A percentile compares a stretch with the other conserved stretches of the same genome.
These are phyloP conservation scores for Lateolabrax maculatus DNA, from an alignment of 2,797 vertebrate species.

Conservation along the genomic window DNA sequence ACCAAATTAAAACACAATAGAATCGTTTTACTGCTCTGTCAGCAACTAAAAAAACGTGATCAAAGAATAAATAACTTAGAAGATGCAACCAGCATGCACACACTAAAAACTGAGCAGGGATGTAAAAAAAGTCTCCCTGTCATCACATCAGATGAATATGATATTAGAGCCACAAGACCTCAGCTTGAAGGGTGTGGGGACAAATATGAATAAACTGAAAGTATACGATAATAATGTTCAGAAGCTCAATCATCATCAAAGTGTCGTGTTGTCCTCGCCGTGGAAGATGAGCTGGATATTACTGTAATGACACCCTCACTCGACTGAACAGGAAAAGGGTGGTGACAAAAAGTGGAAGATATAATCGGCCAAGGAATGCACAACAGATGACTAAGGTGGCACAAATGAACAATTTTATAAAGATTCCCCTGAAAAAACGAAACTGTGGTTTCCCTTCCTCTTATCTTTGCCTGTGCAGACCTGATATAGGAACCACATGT, in stretches of 20 bases:
- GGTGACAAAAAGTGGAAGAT: constrained; percentile 26
- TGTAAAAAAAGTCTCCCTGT: no score
- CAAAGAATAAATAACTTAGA: no score
- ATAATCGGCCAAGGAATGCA: constrained; percentile 31
- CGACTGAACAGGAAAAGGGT: constrained; percentile 38
- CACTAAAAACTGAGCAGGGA: no score
- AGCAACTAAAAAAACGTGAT: no score
- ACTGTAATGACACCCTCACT: neutral
- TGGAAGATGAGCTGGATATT: neutral
- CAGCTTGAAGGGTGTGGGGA: neutral
- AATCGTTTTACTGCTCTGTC: no score
- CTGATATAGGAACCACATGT: neutral
- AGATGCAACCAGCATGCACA: no score
- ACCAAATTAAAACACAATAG: no score
- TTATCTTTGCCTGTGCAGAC: neutral
- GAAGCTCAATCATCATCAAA: neutral
- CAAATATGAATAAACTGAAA: neutral
- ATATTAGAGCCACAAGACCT: neutral
- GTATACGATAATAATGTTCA: neutral
- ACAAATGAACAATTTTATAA: constrained; percentile 6
- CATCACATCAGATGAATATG: no score
- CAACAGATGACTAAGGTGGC: neutral
- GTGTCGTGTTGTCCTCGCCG: no score
- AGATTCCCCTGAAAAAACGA: neutral
- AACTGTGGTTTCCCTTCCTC: neutral